phyloP scores from a whole-genome alignment of 2,113 vertebrate genomes.

The Hystrix cristata region DNA sequence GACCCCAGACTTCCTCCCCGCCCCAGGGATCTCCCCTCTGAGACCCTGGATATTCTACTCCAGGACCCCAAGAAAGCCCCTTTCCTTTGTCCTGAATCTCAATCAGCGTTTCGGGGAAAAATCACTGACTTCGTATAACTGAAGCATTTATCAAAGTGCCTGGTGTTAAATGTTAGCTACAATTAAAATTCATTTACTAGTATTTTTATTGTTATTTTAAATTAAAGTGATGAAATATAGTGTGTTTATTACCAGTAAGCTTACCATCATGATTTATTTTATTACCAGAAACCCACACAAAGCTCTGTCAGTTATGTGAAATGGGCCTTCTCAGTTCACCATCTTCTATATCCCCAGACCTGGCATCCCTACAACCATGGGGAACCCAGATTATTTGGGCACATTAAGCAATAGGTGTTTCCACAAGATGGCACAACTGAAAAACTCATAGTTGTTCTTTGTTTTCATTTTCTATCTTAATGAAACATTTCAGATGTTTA shows the following conservation, averaged over 20 bases:
- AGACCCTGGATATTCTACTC: background rate
- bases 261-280: background rate
- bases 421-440: conserved; percentile 48
- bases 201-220: background rate
- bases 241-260: background rate
- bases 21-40: background rate
- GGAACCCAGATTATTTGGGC: background rate
- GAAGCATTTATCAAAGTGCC: background rate
- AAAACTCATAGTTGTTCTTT: background rate
- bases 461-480: background rate
- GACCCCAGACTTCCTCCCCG: too few species aligned
- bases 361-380: background rate
- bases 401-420: background rate
- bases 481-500: background rate
- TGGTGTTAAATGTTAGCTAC: background rate
- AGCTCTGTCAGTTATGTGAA: fast-evolving
- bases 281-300: background rate
- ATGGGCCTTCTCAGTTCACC: background rate
- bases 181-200: background rate
- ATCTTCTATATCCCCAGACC: background rate
- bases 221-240: background rate
- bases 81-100: background rate
- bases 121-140: background rate
- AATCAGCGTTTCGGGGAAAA: background rate
- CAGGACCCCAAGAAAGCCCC: background rate